These are phyloP conservation scores for Alligator sinensis DNA, from an alignment of 2,113 vertebrate genomes.

Conservation along the genomic window DNA sequence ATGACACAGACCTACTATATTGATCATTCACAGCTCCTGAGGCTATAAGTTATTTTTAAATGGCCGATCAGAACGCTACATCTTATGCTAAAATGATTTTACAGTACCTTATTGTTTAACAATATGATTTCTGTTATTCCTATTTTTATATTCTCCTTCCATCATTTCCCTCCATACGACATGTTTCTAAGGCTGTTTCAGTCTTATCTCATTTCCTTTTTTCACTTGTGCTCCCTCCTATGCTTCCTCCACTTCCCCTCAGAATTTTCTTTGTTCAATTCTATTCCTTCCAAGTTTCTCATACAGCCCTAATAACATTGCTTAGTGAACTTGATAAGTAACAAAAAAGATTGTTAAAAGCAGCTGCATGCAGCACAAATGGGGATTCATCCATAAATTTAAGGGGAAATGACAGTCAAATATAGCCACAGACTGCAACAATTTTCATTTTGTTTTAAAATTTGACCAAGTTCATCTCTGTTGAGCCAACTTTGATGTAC, in stretches of 20 bases:
- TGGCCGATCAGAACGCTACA: background rate
- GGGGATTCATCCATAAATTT: background rate
- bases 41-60: background rate
- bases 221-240: background rate
- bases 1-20: background rate
- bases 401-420: background rate
- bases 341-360: fast-evolving
- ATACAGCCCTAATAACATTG: background rate
- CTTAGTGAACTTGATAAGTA: background rate
- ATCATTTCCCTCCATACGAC: background rate
- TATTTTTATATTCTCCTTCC: background rate
- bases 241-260: background rate
- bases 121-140: background rate
- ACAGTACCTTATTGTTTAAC: background rate
- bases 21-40: background rate
- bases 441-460: slow-evolving; percentile 7
- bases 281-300: background rate
- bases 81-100: background rate
- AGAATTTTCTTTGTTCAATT: background rate
- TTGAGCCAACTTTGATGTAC: background rate
- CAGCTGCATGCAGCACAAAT: background rate
- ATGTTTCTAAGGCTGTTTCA: background rate
- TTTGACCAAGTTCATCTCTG: background rate
- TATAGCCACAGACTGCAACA: background rate
- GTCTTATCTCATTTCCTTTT: background rate